Percentiles rank a stretch among this genome's conserved stretches.
Conservation (phyloP, 2,113 vertebrate genomes). For the Acrocephalus kingi region DNA sequence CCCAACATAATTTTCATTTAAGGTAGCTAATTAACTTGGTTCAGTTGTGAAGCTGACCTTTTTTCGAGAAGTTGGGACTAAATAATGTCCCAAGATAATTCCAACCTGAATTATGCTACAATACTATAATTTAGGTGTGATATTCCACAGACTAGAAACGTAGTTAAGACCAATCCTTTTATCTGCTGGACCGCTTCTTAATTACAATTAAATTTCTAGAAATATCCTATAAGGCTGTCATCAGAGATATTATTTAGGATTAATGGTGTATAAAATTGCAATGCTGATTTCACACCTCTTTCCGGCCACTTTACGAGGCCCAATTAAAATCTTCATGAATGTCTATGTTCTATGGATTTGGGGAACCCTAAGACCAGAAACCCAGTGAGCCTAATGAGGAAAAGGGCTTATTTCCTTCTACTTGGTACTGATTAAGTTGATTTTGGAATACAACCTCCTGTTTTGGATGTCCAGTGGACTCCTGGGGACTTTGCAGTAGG, state of each 20-base stretch:
- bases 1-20: background rate
- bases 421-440: background rate
- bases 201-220: background rate
- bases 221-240: background rate
- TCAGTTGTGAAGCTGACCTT: background rate
- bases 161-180: background rate
- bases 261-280: background rate
- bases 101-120: background rate
- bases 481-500: background rate
- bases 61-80: background rate
- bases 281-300: background rate
- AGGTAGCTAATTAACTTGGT: background rate
- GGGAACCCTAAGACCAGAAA: background rate
- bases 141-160: background rate
- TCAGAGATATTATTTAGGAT: background rate
- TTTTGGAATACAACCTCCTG: background rate
- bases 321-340: background rate
- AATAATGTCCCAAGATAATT: background rate
- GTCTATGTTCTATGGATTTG: background rate
- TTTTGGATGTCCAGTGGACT: background rate
- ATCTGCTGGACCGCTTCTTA: background rate
- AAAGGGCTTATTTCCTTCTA: background rate
- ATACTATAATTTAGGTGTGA: background rate
- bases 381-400: background rate
- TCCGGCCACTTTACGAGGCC: background rate